Conservation (phyloP, 2,888 invertebrate genomes). For the Tenthredo mesomela region DNA sequence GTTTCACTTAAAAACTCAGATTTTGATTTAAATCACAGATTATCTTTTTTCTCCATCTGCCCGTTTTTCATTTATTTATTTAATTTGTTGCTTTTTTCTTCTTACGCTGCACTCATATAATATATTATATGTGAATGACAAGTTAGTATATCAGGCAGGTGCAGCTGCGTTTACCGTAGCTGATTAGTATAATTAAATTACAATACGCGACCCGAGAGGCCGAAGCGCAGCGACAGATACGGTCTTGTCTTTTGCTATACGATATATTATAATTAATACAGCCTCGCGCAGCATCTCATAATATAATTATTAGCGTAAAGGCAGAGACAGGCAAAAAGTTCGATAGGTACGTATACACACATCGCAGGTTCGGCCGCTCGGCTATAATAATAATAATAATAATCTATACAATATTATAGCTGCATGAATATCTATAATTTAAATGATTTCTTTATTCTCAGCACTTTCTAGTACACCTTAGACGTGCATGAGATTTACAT, state of each 20-base stretch:
- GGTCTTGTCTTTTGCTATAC: not conserved
- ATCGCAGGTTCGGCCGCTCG: conserved; percentile 9
- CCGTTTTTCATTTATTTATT: not conserved
- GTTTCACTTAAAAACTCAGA: conserved; percentile 55
- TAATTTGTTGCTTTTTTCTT: not conserved
- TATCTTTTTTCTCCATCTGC: conserved; percentile 49
- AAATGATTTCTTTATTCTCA: not conserved
- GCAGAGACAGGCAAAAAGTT: conserved; percentile 29
- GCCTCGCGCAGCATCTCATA: not conserved
- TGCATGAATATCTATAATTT: conserved; percentile 24
- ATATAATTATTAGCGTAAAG: not conserved
- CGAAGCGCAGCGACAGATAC: not conserved
- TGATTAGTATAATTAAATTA: conserved; percentile 30
- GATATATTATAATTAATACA: not conserved
- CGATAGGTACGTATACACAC: not conserved
- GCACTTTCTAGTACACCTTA: not conserved
- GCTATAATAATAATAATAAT: conserved; percentile 21
- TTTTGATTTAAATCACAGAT: conserved; percentile 60
- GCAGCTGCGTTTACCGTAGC: not conserved
- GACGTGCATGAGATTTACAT: not conserved
- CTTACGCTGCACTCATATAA: conserved; percentile 3
- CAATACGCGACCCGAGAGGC: conserved; percentile 26
- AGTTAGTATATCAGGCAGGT: conserved; percentile 33
- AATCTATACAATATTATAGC: not conserved
- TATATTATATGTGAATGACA: conserved; percentile 5